phyloP scores from a whole-genome alignment of 2,888 invertebrate genomes.

The Mythimna pallens region DNA sequence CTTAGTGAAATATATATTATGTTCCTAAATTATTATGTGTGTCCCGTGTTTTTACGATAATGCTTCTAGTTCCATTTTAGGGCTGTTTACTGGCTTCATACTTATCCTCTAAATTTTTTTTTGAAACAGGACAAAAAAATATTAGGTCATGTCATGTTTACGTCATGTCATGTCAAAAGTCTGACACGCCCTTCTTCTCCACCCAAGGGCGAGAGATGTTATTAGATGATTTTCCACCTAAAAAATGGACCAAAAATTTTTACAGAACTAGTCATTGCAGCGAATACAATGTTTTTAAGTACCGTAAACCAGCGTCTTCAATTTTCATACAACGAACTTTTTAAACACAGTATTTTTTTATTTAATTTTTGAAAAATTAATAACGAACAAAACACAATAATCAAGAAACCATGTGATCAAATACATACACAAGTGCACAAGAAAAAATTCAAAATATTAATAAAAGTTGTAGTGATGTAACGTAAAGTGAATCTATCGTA shows the following conservation, averaged over 20 bases:
- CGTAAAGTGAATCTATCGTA: slow-evolving; percentile 4
- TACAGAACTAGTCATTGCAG: not conserved
- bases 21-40: slow-evolving; percentile 9
- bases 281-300: no score
- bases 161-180: no score
- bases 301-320: not conserved
- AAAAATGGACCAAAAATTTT: not conserved
- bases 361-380: not conserved
- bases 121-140: not conserved
- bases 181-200: no score
- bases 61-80: slow-evolving; percentile 10
- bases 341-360: not conserved
- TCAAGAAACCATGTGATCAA: not conserved
- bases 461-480: slow-evolving; percentile 17
- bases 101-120: not conserved
- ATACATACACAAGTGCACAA: not conserved
- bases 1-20: slow-evolving; percentile 2
- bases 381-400: not conserved
- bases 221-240: no score
- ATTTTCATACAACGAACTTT: not conserved
- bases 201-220: no score
- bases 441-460: not conserved
- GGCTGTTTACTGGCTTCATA: slow-evolving; percentile 1
- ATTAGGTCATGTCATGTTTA: no score
- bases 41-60: slow-evolving; percentile 30